These are phyloP conservation scores for Menura novaehollandiae DNA, from an alignment of 2,113 vertebrate species.

Conservation along the genomic window DNA sequence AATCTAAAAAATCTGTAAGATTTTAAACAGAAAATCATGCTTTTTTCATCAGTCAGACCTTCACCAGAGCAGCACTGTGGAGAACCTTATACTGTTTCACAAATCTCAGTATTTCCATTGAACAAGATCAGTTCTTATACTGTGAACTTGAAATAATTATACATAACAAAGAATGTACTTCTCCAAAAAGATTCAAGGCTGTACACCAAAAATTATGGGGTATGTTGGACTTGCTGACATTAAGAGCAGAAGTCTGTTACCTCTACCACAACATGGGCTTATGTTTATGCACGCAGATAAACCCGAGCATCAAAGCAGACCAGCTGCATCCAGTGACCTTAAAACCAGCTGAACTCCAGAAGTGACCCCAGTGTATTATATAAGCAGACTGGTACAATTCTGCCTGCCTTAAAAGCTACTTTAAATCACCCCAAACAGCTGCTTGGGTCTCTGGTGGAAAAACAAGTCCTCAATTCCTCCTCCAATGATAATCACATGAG, in stretches of 20 bases:
- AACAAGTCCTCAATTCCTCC: neutral
- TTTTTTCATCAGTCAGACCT: neutral
- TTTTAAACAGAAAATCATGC: neutral
- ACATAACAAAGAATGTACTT: neutral
- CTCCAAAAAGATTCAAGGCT: neutral
- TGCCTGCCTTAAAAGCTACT: neutral
- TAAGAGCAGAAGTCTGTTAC: neutral
- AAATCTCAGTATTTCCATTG: neutral
- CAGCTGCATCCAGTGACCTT: neutral
- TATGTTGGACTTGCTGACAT: neutral
- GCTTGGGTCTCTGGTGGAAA: neutral
- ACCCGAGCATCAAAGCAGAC: neutral
- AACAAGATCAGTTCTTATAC: neutral
- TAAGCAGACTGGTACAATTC: neutral
- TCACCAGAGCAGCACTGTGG: neutral
- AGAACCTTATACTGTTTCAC: neutral
- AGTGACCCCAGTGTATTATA: neutral
- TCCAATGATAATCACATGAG: neutral
- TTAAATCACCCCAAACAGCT: neutral
- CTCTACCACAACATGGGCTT: neutral
- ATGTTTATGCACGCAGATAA: neutral
- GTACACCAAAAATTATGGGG: neutral
- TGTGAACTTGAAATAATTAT: rapidly evolving
- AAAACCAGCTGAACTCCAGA: neutral
- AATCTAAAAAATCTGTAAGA: neutral